A percentile compares a stretch with the other conserved stretches of the same genome.
Conservation (phyloP, 30 jellyfish, hydroid and myxozoan species). For the Cassiopea andromeda region DNA sequence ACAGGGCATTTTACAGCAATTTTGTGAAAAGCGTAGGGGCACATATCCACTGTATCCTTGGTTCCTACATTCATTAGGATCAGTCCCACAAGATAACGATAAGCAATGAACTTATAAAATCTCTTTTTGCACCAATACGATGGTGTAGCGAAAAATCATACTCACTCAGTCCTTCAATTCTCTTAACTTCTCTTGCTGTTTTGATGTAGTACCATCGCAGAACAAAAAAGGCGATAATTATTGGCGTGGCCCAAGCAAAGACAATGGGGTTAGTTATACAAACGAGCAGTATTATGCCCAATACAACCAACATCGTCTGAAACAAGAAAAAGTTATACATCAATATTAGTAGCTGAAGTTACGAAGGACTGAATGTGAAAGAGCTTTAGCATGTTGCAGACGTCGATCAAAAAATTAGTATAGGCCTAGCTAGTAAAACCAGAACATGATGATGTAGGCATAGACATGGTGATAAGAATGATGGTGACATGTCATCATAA, state of each 20-base stretch:
- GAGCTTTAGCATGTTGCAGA: too few species aligned
- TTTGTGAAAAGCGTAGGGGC: too few species aligned
- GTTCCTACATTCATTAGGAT: too few species aligned
- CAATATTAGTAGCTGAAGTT: background rate
- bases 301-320: slow-evolving; percentile 73
- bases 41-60: too few species aligned
- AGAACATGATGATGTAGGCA: too few species aligned
- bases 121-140: background rate
- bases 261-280: slow-evolving; percentile 77
- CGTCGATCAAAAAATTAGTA: too few species aligned
- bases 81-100: too few species aligned
- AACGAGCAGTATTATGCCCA: slow-evolving; percentile 80
- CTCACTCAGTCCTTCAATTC: slow-evolving; percentile 90
- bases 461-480: too few species aligned
- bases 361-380: too few species aligned
- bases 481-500: too few species aligned
- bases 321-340: background rate
- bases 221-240: slow-evolving; percentile 61
- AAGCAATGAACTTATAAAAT: background rate
- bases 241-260: slow-evolving; percentile 78
- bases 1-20: too few species aligned
- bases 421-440: too few species aligned
- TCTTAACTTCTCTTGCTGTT: slow-evolving; percentile 87
- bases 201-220: slow-evolving; percentile 83
- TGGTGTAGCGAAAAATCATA: background rate